A percentile compares a stretch with the other conserved stretches of the same genome.
These are phyloP conservation scores for Ips typographus DNA, from an alignment of 1,140 invertebrate genomes.

Conservation along the genomic window DNA sequence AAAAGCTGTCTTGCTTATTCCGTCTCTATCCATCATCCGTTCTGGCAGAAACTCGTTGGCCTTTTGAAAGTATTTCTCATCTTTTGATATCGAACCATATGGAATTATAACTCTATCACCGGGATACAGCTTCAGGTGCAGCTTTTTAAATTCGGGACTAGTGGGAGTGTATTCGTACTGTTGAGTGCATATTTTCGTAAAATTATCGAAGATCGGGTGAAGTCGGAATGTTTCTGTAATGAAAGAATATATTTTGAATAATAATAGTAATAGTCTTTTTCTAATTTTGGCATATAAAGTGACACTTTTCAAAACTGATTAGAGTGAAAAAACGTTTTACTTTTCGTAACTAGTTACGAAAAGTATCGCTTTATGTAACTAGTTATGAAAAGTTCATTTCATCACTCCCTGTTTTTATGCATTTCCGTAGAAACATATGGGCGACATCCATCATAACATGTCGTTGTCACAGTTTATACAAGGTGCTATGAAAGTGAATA, in stretches of 20 bases:
- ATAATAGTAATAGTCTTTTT: too few relatives aligned
- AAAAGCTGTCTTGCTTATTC: constrained; percentile 1
- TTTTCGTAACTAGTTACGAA: too few relatives aligned
- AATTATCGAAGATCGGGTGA: constrained; percentile 7
- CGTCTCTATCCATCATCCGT: constrained; percentile 53
- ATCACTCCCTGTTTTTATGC: too few relatives aligned
- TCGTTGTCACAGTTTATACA: too few relatives aligned
- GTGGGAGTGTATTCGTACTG: constrained; percentile 14
- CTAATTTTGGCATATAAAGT: too few relatives aligned
- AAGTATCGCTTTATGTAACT: too few relatives aligned
- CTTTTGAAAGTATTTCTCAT: constrained; percentile 62
- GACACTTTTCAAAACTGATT: too few relatives aligned
- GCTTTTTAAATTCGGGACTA: constrained; percentile 46
- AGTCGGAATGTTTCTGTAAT: constrained; percentile 15
- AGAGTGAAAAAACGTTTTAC: too few relatives aligned
- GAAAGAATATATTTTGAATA: neutral
- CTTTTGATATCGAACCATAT: constrained; percentile 59
- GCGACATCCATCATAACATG: too few relatives aligned
- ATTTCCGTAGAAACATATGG: too few relatives aligned
- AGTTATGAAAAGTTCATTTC: too few relatives aligned
- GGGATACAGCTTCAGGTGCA: constrained; percentile 48
- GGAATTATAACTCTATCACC: constrained; percentile 44
- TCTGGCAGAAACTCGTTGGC: constrained; percentile 61
- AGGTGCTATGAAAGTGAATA: too few relatives aligned
- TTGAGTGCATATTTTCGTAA: constrained; percentile 10